Base-by-base conservation (phyloP, 2,113 vertebrate genomes). In the Pimephales promelas region DNA sequence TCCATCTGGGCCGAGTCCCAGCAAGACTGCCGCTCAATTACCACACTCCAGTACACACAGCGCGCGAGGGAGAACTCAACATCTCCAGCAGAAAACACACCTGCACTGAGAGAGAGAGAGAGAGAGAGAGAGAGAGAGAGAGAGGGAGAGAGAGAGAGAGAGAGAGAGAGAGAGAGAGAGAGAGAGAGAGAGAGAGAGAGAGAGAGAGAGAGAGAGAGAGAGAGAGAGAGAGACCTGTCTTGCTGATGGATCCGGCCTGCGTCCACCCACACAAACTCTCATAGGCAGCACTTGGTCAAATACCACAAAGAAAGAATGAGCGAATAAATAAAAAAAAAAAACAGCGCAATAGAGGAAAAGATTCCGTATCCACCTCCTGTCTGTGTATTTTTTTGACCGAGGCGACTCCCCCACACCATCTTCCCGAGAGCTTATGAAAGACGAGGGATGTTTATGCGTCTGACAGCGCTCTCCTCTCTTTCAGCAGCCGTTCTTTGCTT, bases 1-100 rank as follows among this genome's bases (percentile, higher is more conserved):
- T 91, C 90, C 90, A 92, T 93, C 91, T 92, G 91, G 89, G 88
- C 90, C 85, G 89, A 90, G 89, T 88, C 89, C 89, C 85, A 89
- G 89, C 90, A 88, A 91, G 91, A 88, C 88, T 91, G 84, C 89
- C 89, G 75, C 90, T 89, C 90, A 90, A 92, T 93, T 89, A 90
- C 91, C 90, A 89, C 86, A 83, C 22, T 85, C 88, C 89, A 74
- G 89, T 92, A 91, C 87, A 92, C 89, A 89, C 87, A 84, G 87
- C 92, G 14, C 47, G 47, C 47, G 4, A 54, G 18, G 16, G 49
- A 54, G 91, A 66, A 72, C 56, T 34, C 57, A 49, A 78, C 36
- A 62, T 62, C 57, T 62, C 56, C 22, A 75, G 43, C n/a, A 16
- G 71, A 75, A 79, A 68, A 83, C 59, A 80, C 18, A 75, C 74